These are phyloP conservation scores for Rhamphomyia laevipes DNA, from an alignment of 2,888 invertebrate genomes.

Conservation along the genomic window DNA sequence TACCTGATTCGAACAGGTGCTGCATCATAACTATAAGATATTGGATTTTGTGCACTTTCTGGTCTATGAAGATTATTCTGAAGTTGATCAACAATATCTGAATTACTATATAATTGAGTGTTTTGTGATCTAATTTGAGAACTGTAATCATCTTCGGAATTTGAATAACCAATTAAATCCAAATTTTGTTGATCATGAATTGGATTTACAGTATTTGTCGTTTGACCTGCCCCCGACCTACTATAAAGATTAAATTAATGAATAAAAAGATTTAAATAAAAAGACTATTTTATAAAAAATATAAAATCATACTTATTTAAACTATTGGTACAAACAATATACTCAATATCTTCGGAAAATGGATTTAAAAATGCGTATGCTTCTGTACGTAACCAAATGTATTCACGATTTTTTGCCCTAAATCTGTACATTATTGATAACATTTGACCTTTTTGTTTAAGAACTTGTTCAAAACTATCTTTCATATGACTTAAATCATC, in stretches of 20 bases:
- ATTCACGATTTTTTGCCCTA: slow-evolving; percentile 83
- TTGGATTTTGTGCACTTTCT: slow-evolving; percentile 49
- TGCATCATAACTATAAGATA: slow-evolving; percentile 52
- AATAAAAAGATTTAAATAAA: no score
- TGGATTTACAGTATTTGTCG: not conserved
- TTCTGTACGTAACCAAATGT: slow-evolving; percentile 85
- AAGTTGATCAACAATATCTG: slow-evolving; percentile 15
- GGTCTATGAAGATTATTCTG: slow-evolving; percentile 46
- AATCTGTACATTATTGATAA: slow-evolving; percentile 89
- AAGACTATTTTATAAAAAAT: no score
- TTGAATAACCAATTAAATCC: not conserved
- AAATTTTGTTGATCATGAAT: slow-evolving; percentile 10
- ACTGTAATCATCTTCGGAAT: no score
- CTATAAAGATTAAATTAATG: slow-evolving; percentile 40
- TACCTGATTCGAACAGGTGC: slow-evolving; percentile 44
- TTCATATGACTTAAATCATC: slow-evolving; percentile 91
- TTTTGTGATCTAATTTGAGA: no score
- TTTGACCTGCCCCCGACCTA: slow-evolving; percentile 35
- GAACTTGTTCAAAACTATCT: slow-evolving; percentile 88
- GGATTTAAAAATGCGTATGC: slow-evolving; percentile 94
- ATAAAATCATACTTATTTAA: no score
- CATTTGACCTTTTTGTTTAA: slow-evolving; percentile 87
- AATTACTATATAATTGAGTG: no score
- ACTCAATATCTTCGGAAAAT: slow-evolving; percentile 91
- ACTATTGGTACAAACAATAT: slow-evolving; percentile 91